Evolutionary conservation across 1,140 invertebrate genomes (phyloP).

Genomic region (Piezodorus guildinii): DNA sequence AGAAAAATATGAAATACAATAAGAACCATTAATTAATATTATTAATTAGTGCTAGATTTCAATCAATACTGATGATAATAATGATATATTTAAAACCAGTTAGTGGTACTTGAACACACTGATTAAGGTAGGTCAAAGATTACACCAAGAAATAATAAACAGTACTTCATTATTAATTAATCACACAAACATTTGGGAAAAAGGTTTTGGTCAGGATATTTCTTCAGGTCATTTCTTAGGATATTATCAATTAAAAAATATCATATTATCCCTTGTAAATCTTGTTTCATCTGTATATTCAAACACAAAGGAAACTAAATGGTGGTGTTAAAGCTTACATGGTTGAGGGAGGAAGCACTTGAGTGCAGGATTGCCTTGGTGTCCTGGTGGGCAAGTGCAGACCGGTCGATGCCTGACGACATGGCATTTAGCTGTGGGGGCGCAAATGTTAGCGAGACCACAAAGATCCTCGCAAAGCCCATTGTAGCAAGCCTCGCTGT

Average conservation of each 20-base stretch:
- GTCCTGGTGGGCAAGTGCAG: conserved; percentile 59
- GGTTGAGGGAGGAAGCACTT: conserved; percentile 54
- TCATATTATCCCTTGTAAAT: too few relatives aligned
- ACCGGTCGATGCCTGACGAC: conserved; percentile 62
- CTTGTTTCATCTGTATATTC: background rate
- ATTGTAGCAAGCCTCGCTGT: conserved; percentile 60
- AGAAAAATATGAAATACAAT: too few relatives aligned
- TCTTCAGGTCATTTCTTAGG: too few relatives aligned
- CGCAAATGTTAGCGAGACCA: conserved; percentile 60
- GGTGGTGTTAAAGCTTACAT: conserved; percentile 44
- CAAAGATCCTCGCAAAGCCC: conserved; percentile 60
- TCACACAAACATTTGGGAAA: too few relatives aligned
- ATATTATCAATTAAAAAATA: too few relatives aligned
- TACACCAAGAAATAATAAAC: background rate
- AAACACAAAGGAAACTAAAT: background rate
- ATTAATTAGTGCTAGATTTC: too few relatives aligned
- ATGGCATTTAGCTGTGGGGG: conserved; percentile 51
- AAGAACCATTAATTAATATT: too few relatives aligned
- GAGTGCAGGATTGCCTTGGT: conserved; percentile 61
- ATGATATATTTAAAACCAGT: too few relatives aligned
- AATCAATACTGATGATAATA: too few relatives aligned
- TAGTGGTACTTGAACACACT: too few relatives aligned
- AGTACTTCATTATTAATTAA: background rate
- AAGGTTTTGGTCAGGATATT: too few relatives aligned
- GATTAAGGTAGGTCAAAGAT: background rate